These are phyloP conservation scores for Drosophila nigromelanica DNA, from an alignment of 1,140 invertebrate genomes.

Conservation along the genomic window DNA sequence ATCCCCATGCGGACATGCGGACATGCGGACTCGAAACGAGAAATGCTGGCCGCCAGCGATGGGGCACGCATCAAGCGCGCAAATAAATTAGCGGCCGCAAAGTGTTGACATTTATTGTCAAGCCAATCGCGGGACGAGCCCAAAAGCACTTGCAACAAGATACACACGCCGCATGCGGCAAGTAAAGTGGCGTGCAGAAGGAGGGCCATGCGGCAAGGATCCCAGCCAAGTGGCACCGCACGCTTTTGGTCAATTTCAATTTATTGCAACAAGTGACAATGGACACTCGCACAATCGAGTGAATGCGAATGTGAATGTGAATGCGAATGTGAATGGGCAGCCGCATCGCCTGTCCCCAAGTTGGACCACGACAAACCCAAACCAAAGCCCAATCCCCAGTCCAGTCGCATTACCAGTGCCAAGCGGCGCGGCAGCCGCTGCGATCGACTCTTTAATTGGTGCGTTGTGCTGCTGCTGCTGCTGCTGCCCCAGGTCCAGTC, in stretches of 20 bases:
- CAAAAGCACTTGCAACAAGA: slow-evolving; percentile 39
- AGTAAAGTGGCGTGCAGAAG: background rate
- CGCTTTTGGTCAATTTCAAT: slow-evolving; percentile 51
- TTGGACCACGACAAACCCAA: slow-evolving; percentile 18
- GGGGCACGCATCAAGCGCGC: slow-evolving; percentile 45
- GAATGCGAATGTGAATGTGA: slow-evolving; percentile 20
- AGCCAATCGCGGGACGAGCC: slow-evolving; percentile 20
- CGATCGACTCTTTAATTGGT: slow-evolving; percentile 51
- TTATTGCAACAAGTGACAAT: slow-evolving; percentile 53
- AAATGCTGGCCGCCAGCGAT: slow-evolving; percentile 32
- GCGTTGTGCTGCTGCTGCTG: slow-evolving; percentile 14
- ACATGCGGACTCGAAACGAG: background rate
- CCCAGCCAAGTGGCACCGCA: slow-evolving; percentile 25
- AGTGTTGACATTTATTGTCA: slow-evolving; percentile 56
- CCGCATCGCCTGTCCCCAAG: slow-evolving; percentile 17
- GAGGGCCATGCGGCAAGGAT: background rate
- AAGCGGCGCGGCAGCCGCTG: slow-evolving; percentile 2
- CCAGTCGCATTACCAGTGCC: background rate
- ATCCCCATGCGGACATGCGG: too few species aligned
- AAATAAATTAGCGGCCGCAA: slow-evolving; percentile 53
- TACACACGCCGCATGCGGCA: slow-evolving; percentile 23
- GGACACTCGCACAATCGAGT: slow-evolving; percentile 46
- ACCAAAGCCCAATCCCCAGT: background rate
- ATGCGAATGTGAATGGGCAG: slow-evolving; percentile 13
- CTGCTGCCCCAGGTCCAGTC: background rate